Percentiles rank a stretch among this genome's conserved stretches.
phyloP scores from a whole-genome alignment of 2,888 invertebrate species.

The Alsophila aescularia region DNA sequence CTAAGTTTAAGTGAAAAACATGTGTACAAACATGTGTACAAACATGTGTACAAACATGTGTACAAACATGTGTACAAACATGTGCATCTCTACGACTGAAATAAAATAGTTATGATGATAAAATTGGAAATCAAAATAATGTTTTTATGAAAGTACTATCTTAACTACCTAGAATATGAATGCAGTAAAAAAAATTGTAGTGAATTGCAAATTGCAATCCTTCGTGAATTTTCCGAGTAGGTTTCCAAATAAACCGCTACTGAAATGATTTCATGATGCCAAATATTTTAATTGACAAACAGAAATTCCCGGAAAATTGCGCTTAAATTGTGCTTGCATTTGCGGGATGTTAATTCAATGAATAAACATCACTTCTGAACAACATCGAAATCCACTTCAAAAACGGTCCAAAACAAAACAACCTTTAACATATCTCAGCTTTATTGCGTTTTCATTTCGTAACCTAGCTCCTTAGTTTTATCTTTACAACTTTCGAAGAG shows the following conservation, averaged over 20 bases:
- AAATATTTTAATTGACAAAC: conserved; percentile 84
- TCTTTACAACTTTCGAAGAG: no score
- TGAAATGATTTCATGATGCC: conserved; percentile 79
- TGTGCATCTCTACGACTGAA: no score
- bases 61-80: no score
- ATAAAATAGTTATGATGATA: no score
- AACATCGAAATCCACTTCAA: conserved; percentile 61
- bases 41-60: no score
- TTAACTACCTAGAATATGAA: neutral
- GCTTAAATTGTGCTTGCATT: conserved; percentile 78
- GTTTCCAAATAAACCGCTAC: conserved; percentile 73
- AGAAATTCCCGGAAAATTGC: conserved; percentile 76
- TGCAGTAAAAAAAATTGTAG: conserved; percentile 44
- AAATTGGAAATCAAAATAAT: no score
- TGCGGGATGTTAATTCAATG: conserved; percentile 75
- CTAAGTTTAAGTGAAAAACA: no score
- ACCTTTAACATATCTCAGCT: conserved; percentile 33
- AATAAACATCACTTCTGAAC: conserved; percentile 72
- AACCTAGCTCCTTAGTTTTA: no score
- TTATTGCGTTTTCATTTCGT: conserved; percentile 14
- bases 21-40: no score
- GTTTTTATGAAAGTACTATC: neutral
- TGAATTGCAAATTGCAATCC: conserved; percentile 55
- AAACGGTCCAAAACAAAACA: conserved; percentile 21
- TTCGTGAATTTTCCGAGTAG: conserved; percentile 63